Base-by-base conservation (phyloP, 1,140 invertebrate species). In the Antheraea pernyi region DNA sequence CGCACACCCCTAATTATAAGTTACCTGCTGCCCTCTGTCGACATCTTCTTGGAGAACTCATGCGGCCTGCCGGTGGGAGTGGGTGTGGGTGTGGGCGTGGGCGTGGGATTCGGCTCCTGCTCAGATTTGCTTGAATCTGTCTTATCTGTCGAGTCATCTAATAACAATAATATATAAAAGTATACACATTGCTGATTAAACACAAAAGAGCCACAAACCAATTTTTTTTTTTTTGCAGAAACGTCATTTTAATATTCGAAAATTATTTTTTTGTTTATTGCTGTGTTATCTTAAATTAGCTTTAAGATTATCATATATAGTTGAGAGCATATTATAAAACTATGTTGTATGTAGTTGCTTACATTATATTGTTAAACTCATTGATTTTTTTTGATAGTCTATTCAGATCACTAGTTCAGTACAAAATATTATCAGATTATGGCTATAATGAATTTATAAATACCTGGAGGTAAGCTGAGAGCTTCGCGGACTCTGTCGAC, bases 401-500 rank as follows among this genome's bases (percentile, higher is more conserved):
- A 53, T 53, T 16, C 46, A n/a, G 9, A 53, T 13, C 16, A 53
- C 7, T 42, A 4, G 39, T 13, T 53, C 22, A 30, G 4, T 30
- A 30, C 1, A 30, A 30, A 30, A 30, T 30, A 30, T 30, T 30
- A 30, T 30, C 22, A 30, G 22, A 30, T 30, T 30, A 4, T 30
- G 22, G 22, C 4, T 1, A 30, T 30, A 30, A 30, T 30, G 22
- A 30, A 30, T 30, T 30, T 30, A 30, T 30, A 4, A 30, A 30
- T 83, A 92, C 92, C 92, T 80, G 85, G 74, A 8, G 92, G 91
- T 62, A 96, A 86, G 71, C 94, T 94, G 0, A 96, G 85, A 3
- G 93, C 95, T 73, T 95, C 95, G 18, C 94, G 90, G 0, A 96
- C 94, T 76, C 95, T 93, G 73, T 96, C 95, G 3, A 95, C 95